Percentiles rank a stretch among this genome's conserved stretches.
These are phyloP conservation scores for Piaya cayana DNA, from an alignment of 2,113 vertebrate genomes.

Conservation along the genomic window DNA sequence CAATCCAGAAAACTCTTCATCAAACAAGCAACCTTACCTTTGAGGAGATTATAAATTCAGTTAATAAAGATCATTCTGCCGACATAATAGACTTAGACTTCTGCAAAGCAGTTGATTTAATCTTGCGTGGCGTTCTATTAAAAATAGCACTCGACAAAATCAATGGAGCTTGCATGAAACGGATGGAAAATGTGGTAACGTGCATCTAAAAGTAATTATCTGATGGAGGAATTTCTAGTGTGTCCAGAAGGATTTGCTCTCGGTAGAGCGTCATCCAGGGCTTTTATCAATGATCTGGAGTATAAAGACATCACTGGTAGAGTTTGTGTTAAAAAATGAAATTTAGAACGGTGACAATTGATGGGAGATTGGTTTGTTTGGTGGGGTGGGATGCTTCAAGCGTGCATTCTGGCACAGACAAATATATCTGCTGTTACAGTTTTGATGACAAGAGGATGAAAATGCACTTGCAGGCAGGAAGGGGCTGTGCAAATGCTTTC, in stretches of 20 bases:
- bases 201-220: constrained; percentile 34
- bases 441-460: not conserved
- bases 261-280: not conserved
- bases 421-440: not conserved
- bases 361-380: not conserved
- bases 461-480: not conserved
- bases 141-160: constrained; percentile 1
- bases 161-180: not conserved
- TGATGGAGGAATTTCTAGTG: not conserved
- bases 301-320: not conserved
- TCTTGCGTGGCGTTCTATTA: constrained; percentile 21
- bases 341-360: not conserved
- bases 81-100: constrained; percentile 15
- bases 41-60: not conserved
- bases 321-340: not conserved
- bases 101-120: constrained; percentile 21
- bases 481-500: not conserved
- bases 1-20: not conserved
- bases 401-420: not conserved
- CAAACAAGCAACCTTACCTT: not conserved
- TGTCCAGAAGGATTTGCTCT: constrained; percentile 9
- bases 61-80: constrained; percentile 24
- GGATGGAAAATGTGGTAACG: not conserved
- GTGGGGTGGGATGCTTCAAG: not conserved
- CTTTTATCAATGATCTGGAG: not conserved